Conservation (phyloP, 2,888 invertebrate species). For the Agrochola lota region DNA sequence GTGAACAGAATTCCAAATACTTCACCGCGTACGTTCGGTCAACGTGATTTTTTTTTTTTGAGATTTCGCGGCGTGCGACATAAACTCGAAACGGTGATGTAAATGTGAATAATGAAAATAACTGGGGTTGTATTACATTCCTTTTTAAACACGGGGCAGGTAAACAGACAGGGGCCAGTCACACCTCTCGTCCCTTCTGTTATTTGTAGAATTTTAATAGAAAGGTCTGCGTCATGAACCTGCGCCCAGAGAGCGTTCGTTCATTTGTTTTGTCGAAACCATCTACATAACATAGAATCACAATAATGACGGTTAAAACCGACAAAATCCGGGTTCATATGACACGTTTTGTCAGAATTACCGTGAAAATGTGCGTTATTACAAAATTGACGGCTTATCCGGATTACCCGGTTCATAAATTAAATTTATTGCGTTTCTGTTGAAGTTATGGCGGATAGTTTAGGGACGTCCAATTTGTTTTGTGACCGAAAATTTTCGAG, state of each 20-base stretch:
- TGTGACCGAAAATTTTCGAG: conserved; percentile 37
- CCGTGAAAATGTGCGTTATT: conserved; percentile 57
- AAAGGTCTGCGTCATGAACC: conserved; percentile 76
- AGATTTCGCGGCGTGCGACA: conserved; percentile 51
- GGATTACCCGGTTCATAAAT: conserved; percentile 49
- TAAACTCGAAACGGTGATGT: conserved; percentile 75
- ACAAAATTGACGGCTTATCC: conserved; percentile 55
- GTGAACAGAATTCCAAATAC: conserved; percentile 30
- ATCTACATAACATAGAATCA: conserved; percentile 62
- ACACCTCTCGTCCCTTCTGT: conserved; percentile 83
- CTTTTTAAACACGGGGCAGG: conserved; percentile 84
- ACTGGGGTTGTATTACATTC: conserved; percentile 88
- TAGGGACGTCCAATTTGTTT: conserved; percentile 45
- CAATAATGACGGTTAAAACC: conserved; percentile 68
- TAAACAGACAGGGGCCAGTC: conserved; percentile 84
- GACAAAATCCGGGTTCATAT: conserved; percentile 62
- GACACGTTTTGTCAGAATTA: conserved; percentile 55
- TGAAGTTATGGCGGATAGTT: conserved; percentile 43
- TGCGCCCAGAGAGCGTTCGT: conserved; percentile 50
- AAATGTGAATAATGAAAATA: conserved; percentile 87
- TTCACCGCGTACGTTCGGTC: conserved; percentile 12
- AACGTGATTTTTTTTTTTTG: conserved; percentile 40
- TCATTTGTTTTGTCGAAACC: conserved; percentile 68
- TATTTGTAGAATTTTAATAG: conserved; percentile 89
- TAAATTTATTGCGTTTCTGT: conserved; percentile 52